Evolutionary conservation across 2,888 invertebrate genomes (phyloP).

Genomic region (Phengaris alcon): DNA sequence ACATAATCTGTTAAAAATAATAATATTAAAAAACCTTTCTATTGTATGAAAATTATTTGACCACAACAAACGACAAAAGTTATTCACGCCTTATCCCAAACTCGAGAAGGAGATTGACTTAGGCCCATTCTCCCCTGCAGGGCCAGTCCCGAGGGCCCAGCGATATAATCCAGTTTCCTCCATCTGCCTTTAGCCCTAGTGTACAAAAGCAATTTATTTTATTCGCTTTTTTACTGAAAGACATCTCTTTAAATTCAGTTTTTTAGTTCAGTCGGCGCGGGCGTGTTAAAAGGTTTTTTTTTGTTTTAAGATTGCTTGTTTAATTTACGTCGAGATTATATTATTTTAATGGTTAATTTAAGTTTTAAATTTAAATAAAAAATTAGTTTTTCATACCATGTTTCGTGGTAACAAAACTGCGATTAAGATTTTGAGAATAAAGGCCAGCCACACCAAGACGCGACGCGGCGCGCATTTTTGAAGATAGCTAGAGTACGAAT

Average conservation of each 20-base stretch:
- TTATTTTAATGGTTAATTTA: too few species aligned
- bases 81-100: conserved; percentile 25
- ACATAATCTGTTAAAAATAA: too few species aligned
- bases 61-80: conserved; percentile 16
- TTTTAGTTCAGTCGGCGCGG: not conserved
- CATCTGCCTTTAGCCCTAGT: conserved; percentile 57
- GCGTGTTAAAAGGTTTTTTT: not conserved
- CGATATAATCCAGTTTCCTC: conserved; percentile 71
- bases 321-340: too few species aligned
- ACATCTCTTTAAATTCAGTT: not conserved
- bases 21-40: too few species aligned
- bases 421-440: too few species aligned
- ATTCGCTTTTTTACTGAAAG: conserved; percentile 28
- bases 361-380: too few species aligned
- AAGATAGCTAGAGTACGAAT: too few species aligned
- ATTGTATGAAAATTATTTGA: not conserved
- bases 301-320: too few species aligned
- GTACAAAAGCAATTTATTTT: conserved; percentile 48
- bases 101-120: conserved; percentile 59
- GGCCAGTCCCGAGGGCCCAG: conserved; percentile 47
- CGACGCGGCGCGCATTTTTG: too few species aligned
- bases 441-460: too few species aligned
- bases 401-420: too few species aligned
- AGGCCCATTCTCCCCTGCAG: conserved; percentile 44
- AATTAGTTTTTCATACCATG: too few species aligned